Base-by-base conservation (phyloP, 2,888 invertebrate genomes). In the Rhingia campestris region DNA sequence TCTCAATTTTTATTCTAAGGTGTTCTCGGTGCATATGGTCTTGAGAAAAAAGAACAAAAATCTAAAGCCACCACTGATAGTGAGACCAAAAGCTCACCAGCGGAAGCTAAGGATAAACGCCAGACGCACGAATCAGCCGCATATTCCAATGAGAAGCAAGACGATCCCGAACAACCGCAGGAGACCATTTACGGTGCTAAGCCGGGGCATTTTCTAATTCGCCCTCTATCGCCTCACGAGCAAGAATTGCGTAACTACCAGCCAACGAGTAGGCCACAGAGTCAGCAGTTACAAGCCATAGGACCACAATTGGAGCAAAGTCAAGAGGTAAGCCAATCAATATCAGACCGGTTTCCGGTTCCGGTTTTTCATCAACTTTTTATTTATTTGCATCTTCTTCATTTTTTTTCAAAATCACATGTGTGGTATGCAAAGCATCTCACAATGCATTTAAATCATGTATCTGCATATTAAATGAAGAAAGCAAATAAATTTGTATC, bases 171-270 rank as follows among this genome's bases (percentile, higher is more conserved):
- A 87, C 89, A 89, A 73, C 90, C 90, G 6, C 89, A 91, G 86
- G 91, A 91, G 86, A 90, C 90, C 0, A 90, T 91, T 66, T 91
- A 91, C 70, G 90, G 91, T 2, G 75, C 89, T 9, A 90, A 91
- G 76, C 90, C 89, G 12, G 89, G 89, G 80, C 90, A 90, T 86
- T 91, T 91, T 86, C 88, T 91, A 81, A 90, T 91, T 87, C 90
- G 90, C 64, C 90, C 91, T 69, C 87, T 90, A 70, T 88, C 89
- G 12, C 89, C 90, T 51, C 90, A 89, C 67, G 90, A 90, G 69
- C 90, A 89, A 61, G 89, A 90, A 80, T 88, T 90, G 86, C 89
- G 90, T 61, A 90, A 90, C 86, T 91, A 88, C 86, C 90, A 89
- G 22, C 89, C 89, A 5, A 87, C 88, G 74, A 86, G 89, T 56